phyloP scores from a whole-genome alignment of 2,888 invertebrate species.

The Agonopterix alstromeriana region DNA sequence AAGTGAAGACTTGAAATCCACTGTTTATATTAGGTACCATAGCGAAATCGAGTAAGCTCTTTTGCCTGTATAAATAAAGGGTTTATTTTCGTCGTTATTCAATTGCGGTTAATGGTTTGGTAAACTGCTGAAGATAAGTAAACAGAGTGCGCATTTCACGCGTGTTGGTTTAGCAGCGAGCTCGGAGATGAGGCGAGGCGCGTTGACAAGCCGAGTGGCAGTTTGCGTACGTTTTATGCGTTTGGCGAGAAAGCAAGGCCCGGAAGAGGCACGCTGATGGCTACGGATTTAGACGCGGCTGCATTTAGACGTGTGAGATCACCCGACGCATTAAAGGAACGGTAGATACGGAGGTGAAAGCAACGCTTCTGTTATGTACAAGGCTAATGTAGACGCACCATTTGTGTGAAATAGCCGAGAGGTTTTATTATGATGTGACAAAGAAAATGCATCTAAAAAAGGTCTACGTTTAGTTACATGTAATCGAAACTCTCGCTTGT shows the following conservation, averaged over 20 bases:
- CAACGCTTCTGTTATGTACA: conserved; percentile 9
- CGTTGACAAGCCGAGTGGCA: conserved; percentile 61
- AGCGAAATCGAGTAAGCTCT: conserved; percentile 12
- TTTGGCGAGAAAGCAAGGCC: conserved; percentile 62
- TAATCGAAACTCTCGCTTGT: no score
- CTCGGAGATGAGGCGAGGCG: conserved; percentile 32
- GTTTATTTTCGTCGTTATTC: conserved; percentile 28
- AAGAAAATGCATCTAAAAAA: no score
- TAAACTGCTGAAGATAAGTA: conserved; percentile 46
- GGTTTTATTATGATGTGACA: no score
- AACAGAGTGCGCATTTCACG: conserved; percentile 46
- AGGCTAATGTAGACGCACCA: conserved; percentile 5
- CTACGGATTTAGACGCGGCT: conserved; percentile 63
- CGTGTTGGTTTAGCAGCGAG: conserved; percentile 42
- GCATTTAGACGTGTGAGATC: conserved; percentile 67
- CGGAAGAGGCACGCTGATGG: conserved; percentile 54
- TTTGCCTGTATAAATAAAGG: conserved; percentile 18
- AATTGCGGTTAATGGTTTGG: conserved; percentile 44
- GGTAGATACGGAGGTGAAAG: conserved; percentile 16
- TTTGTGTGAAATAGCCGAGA: not conserved
- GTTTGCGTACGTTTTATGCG: conserved; percentile 62
- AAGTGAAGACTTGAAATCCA: conserved; percentile 7
- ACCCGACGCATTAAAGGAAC: conserved; percentile 41
- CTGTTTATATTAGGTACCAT: conserved; percentile 3
- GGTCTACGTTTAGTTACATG: no score